phyloP scores from a whole-genome alignment of 2,113 vertebrate species.

The Oxyruncus cristatus region DNA sequence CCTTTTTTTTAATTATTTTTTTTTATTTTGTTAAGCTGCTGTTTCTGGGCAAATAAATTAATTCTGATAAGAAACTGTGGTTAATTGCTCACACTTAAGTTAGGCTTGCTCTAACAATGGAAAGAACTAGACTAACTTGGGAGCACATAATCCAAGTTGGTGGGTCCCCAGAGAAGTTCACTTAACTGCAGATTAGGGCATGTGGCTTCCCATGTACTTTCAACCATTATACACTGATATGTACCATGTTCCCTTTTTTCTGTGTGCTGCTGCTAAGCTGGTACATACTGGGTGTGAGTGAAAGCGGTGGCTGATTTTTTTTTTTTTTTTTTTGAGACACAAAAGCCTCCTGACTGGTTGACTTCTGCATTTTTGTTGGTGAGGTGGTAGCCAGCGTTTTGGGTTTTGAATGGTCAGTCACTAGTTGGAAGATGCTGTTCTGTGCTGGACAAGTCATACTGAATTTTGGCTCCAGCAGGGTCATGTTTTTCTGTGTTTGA shows the following conservation, averaged over 20 bases:
- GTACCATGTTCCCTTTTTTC: neutral
- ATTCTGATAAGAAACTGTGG: neutral
- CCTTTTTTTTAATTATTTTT: neutral
- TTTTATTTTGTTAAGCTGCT: neutral
- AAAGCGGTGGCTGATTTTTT: neutral
- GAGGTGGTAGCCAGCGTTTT: neutral
- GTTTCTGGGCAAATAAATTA: neutral
- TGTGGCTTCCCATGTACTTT: neutral
- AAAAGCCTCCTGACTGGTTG: neutral
- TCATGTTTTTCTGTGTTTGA: neutral
- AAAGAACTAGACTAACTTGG: neutral
- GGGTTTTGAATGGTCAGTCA: neutral
- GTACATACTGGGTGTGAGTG: neutral
- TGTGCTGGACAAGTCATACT: neutral
- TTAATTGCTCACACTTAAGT: neutral
- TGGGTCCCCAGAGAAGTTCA: neutral
- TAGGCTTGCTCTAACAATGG: neutral
- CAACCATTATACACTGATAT: rapidly evolving
- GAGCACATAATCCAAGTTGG: neutral
- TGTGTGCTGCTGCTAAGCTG: neutral
- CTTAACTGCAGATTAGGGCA: neutral
- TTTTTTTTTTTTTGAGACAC: neutral
- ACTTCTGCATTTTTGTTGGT: neutral
- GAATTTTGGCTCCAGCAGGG: neutral
- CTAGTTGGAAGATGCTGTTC: neutral